Evolutionary conservation across 2,113 vertebrate genomes (phyloP).

Genomic region (Sylvilagus bachmani): DNA sequence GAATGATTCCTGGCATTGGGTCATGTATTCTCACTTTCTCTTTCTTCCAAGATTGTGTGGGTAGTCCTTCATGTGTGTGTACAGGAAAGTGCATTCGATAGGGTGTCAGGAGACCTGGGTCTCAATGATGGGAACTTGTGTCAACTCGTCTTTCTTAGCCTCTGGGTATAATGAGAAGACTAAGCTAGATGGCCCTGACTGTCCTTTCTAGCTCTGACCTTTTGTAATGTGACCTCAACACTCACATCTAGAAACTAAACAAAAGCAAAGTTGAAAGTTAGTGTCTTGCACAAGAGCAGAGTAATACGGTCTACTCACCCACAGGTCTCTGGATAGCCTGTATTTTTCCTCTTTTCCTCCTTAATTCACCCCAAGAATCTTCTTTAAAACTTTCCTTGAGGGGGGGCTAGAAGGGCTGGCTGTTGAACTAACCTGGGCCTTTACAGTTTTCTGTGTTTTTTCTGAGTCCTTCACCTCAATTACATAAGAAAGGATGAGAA

Average conservation of each 20-base stretch:
- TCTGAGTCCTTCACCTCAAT: background rate
- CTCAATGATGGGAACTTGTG: background rate
- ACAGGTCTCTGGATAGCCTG: background rate
- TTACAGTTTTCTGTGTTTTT: slow-evolving; percentile 24
- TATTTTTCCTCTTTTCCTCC: background rate
- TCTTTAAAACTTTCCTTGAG: background rate
- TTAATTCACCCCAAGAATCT: background rate
- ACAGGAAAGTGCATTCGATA: slow-evolving; percentile 7
- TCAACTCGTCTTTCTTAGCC: slow-evolving; percentile 14
- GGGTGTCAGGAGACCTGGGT: background rate
- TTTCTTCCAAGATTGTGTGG: slow-evolving; percentile 37
- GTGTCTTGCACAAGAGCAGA: background rate
- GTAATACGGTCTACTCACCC: background rate
- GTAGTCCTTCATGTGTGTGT: background rate
- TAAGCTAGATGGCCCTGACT: background rate
- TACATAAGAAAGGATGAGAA: background rate
- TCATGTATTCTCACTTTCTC: slow-evolving; percentile 30
- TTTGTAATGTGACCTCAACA: slow-evolving; percentile 3
- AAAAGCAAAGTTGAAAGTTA: background rate
- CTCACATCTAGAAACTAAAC: slow-evolving; percentile 26
- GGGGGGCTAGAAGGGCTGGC: background rate
- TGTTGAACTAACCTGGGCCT: background rate
- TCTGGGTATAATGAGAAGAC: background rate
- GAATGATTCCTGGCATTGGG: slow-evolving; percentile 17
- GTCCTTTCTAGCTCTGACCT: background rate